phyloP scores from a whole-genome alignment of 64 coral and sea anemone genomes.

The Orbicella faveolata region DNA sequence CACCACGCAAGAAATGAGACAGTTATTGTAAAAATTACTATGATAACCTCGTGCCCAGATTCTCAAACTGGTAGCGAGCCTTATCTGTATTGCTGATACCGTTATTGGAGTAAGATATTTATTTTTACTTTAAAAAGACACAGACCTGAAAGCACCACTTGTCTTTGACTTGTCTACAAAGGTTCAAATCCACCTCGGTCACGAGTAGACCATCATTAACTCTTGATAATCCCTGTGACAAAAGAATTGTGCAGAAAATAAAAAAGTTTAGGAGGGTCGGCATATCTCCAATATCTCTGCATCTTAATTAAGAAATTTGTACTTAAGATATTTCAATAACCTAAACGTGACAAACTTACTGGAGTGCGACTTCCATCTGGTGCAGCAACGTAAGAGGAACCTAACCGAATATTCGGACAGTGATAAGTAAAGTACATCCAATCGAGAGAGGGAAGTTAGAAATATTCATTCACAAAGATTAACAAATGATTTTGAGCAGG shows the following conservation, averaged over 20 bases:
- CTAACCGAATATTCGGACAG: slow-evolving; percentile 27
- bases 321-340: neutral
- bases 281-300: too few relatives aligned
- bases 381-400: slow-evolving; percentile 91
- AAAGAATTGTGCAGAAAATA: neutral
- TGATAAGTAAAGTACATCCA: neutral
- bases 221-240: slow-evolving; percentile 78
- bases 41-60: too few relatives aligned
- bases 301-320: too few relatives aligned
- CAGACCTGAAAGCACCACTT: slow-evolving; percentile 94
- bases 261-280: too few relatives aligned
- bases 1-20: too few relatives aligned
- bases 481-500: too few relatives aligned
- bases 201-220: slow-evolving; percentile 86
- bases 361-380: slow-evolving; percentile 95
- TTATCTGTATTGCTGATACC: too few relatives aligned
- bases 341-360: slow-evolving; percentile 38
- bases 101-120: too few relatives aligned
- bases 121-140: neutral
- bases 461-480: neutral
- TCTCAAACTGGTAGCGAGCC: too few relatives aligned
- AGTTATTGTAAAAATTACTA: too few relatives aligned
- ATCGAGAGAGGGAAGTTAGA: neutral
- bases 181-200: slow-evolving; percentile 91
- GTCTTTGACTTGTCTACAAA: slow-evolving; percentile 90